Percentiles rank a stretch among this genome's conserved stretches.
These are phyloP conservation scores for Acrobasis repandana DNA, from an alignment of 2,888 invertebrate species.

Conservation along the genomic window DNA sequence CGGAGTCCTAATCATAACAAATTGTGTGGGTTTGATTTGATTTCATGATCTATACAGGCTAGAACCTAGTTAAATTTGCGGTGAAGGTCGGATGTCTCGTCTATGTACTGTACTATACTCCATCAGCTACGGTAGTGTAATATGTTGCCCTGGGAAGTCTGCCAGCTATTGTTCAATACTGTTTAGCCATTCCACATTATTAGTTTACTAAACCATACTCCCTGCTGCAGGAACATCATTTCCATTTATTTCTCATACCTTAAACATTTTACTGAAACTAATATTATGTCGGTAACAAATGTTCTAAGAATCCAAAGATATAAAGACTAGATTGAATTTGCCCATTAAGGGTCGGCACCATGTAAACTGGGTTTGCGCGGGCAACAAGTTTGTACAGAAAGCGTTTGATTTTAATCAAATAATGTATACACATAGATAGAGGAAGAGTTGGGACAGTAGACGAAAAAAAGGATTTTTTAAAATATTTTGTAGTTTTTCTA, in stretches of 20 bases:
- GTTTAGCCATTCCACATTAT: neutral
- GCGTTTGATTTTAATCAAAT: too few species aligned
- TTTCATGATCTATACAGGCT: neutral
- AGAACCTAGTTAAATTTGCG: slow-evolving; percentile 28
- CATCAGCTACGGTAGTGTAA: slow-evolving; percentile 47
- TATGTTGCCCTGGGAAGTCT: slow-evolving; percentile 49
- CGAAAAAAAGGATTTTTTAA: too few species aligned
- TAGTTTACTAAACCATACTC: neutral
- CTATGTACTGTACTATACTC: slow-evolving; percentile 25
- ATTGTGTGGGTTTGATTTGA: neutral
- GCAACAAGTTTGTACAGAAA: too few species aligned
- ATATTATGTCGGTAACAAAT: too few species aligned
- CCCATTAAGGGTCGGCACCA: too few species aligned
- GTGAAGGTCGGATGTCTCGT: slow-evolving; percentile 44
- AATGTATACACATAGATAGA: too few species aligned
- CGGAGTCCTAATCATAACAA: too few species aligned
- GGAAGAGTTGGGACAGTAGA: too few species aligned
- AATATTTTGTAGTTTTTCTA: too few species aligned
- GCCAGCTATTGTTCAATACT: slow-evolving; percentile 54
- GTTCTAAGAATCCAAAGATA: too few species aligned
- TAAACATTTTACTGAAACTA: neutral
- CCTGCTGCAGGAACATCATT: neutral
- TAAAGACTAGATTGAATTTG: too few species aligned
- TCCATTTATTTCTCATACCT: neutral
- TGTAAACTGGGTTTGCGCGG: too few species aligned